Conservation (phyloP, 2,797 vertebrate genomes). For the Mus minutoides region DNA sequence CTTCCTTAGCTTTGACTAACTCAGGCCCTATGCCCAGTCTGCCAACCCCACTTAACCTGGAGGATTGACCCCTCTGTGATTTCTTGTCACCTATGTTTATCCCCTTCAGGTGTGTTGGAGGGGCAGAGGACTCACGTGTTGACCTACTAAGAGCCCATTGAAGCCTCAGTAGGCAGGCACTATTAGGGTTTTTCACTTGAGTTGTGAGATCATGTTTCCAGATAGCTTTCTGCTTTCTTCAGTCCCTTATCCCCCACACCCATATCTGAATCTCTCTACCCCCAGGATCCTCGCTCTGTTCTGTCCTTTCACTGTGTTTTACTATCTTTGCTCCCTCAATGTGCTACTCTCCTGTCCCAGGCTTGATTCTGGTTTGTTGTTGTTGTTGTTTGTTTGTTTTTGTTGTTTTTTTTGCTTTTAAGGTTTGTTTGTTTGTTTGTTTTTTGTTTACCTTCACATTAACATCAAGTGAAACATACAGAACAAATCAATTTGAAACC, state of each 20-base stretch:
- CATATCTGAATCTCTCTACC: background rate
- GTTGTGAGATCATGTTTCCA: background rate
- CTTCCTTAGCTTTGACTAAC: background rate
- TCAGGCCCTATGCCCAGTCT: background rate
- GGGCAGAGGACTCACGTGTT: background rate
- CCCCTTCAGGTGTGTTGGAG: background rate
- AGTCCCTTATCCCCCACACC: too few relatives aligned
- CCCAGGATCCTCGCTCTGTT: background rate
- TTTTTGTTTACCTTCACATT: background rate
- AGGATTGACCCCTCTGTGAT: background rate
- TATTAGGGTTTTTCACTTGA: background rate
- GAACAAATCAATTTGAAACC: background rate
- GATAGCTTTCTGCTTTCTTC: background rate
- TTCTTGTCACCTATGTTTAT: background rate
- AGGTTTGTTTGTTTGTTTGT: background rate
- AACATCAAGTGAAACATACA: background rate
- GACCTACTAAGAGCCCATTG: background rate
- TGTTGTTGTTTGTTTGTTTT: background rate
- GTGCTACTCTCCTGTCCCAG: rapidly evolving
- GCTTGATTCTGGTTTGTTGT: background rate
- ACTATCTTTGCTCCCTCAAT: background rate
- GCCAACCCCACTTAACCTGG: background rate
- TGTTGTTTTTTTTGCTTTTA: too few relatives aligned
- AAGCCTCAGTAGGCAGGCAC: background rate
- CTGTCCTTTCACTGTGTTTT: background rate